Conservation (phyloP, 2,888 invertebrate species). For the Frankliniella intonsa region DNA sequence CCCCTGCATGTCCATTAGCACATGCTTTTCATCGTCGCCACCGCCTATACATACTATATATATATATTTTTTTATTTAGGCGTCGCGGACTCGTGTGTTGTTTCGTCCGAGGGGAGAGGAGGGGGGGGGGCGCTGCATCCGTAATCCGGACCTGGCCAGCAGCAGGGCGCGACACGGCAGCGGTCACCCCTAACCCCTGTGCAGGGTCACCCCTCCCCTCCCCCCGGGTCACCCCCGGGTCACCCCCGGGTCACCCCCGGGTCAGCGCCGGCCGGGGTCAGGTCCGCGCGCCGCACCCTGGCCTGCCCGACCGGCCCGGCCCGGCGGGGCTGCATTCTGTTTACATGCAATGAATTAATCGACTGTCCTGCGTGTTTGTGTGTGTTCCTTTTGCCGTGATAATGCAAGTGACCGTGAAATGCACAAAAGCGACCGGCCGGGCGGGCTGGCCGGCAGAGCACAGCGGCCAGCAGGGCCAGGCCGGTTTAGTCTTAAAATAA, state of each 20-base stretch:
- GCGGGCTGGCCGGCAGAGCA: not conserved
- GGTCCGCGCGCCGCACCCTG: not conserved
- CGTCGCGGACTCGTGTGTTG: no score
- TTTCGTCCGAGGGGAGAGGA: no score
- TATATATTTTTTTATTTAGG: not conserved
- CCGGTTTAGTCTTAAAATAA: not conserved
- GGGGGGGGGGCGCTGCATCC: no score
- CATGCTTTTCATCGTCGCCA: not conserved
- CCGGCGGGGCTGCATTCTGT: not conserved
- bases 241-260: not conserved
- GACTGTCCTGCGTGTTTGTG: not conserved
- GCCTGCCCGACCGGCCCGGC: not conserved
- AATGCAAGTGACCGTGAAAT: slow-evolving; percentile 6
- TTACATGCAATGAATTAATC: slow-evolving; percentile 27
- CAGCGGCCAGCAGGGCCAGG: not conserved
- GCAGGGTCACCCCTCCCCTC: not conserved
- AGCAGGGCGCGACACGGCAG: no score
- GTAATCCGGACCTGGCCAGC: no score
- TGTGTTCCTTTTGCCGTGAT: not conserved
- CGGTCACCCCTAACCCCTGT: no score
- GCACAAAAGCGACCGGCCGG: not conserved
- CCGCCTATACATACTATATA: not conserved
- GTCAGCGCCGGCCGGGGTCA: not conserved
- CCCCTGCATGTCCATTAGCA: slow-evolving; percentile 17
- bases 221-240: not conserved